phyloP scores from a whole-genome alignment of 37 sponge, comb jelly and placozoan genomes.

The Diacarnus erythraeanus region DNA sequence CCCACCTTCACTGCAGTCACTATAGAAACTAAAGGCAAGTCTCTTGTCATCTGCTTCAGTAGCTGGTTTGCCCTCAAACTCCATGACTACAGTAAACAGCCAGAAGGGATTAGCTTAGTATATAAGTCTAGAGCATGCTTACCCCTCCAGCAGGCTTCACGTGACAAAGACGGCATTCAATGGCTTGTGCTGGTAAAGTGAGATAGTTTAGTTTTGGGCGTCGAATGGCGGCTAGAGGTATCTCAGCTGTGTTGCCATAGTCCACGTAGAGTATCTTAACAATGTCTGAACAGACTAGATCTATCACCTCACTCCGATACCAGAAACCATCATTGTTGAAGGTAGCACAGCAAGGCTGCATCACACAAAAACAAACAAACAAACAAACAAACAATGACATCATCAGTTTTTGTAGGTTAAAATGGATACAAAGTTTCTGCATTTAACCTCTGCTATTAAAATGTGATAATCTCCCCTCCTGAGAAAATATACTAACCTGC shows the following conservation, averaged over 20 bases:
- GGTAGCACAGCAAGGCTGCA: constrained; percentile 62
- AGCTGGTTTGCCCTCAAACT: constrained; percentile 29
- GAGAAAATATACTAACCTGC: constrained; percentile 43
- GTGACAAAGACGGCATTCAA: constrained; percentile 61
- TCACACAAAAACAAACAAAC: no score
- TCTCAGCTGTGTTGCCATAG: constrained; percentile 62
- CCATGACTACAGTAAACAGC: constrained; percentile 32
- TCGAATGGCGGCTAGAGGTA: constrained; percentile 27
- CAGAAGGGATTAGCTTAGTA: background rate
- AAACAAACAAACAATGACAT: no score
- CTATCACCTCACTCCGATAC: constrained; percentile 57
- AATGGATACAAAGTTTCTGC: no score
- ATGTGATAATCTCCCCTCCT: no score
- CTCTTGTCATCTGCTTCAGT: constrained; percentile 56
- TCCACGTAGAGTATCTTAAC: constrained; percentile 71
- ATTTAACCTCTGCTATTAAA: no score
- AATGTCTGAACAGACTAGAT: constrained; percentile 12
- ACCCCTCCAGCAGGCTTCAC: constrained; percentile 58
- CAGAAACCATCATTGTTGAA: constrained; percentile 69
- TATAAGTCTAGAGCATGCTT: background rate
- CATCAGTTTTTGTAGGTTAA: no score
- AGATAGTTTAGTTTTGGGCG: constrained; percentile 44
- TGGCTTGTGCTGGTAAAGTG: constrained; percentile 59
- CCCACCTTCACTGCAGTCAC: constrained; percentile 39
- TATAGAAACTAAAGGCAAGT: constrained; percentile 41